These are phyloP conservation scores for Carettochelys insculpta DNA, from an alignment of 2,113 vertebrate species.

Conservation along the genomic window DNA sequence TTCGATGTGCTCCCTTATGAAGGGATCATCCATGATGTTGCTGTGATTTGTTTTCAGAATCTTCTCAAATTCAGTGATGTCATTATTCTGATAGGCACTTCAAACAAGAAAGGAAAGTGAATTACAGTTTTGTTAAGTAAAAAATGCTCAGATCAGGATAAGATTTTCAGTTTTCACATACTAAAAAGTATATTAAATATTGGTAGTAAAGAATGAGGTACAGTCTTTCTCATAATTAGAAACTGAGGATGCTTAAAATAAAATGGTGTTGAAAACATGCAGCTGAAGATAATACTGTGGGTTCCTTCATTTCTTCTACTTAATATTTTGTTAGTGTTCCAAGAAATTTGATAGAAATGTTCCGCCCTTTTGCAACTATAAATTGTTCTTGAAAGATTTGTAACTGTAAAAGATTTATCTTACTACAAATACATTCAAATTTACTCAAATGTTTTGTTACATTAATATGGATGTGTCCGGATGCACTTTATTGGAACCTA, in stretches of 20 bases:
- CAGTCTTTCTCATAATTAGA: background rate
- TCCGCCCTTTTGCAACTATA: background rate
- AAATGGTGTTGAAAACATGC: background rate
- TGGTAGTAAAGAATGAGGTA: background rate
- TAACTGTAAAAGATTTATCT: background rate
- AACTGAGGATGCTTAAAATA: background rate
- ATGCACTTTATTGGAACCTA: background rate
- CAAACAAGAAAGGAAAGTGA: background rate
- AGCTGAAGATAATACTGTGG: background rate
- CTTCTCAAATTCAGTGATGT: slow-evolving; percentile 99
- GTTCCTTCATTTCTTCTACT: background rate
- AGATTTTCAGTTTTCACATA: background rate
- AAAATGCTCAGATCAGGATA: background rate
- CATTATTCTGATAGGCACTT: slow-evolving; percentile 99
- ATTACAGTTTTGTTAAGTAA: slow-evolving; percentile 18
- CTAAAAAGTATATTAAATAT: background rate
- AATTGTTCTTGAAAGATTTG: background rate
- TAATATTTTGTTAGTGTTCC: background rate
- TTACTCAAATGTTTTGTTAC: background rate
- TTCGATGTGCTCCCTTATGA: slow-evolving; percentile 99
- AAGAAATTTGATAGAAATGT: background rate
- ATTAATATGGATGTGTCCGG: background rate
- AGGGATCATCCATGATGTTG: slow-evolving; percentile 99
- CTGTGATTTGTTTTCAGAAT: slow-evolving; percentile 99
- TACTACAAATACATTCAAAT: background rate